Evolutionary conservation across 2,113 vertebrate genomes (phyloP), one percentile per base, ranked within the genome.

Genomic region (Nanorana parkeri): DNA sequence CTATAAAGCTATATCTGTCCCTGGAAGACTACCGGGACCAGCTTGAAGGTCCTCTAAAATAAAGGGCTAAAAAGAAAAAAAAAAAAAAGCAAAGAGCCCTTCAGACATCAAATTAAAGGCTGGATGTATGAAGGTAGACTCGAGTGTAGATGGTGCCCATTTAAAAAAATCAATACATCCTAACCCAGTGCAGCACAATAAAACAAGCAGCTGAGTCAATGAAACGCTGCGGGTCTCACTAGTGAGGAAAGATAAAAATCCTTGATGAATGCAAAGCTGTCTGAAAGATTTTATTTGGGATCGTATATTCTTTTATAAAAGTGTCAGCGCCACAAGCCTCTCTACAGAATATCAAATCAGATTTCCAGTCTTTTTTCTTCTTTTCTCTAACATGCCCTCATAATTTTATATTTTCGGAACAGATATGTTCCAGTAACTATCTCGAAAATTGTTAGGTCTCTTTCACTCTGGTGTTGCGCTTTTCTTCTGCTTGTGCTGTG

Each of bases 151-250:
- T 47, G 41, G 41, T 32, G 54, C 52, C 69, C 69, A 56, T 73
- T 73, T 55, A 56, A 73, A 56, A 73, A 73, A 73, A 56, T 73
- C 69, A 73, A 73, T 73, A 73, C 52, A 56, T 20, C 69, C 11
- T 56, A 19, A 73, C 69, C 29, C 54, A 72, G 54, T 73, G 20
- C 69, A 73, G 51, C 17, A 55, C 51, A 29, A 52, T 24, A 52
- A 10, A 73, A 52, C 17, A 73, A 56, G 29, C 51, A 56, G 51
- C 51, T 28, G 69, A 56, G 69, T 73, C 51, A 55, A 73, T 73
- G 52, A 73, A 72, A 72, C n/a, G 3, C 52, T 72, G 7, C 26
- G 52, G 26, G 52, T 24, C 23, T 72, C 47, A 55, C 15, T 8
- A 55, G 54, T 19, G 16, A 71, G 21, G 32, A 41, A 26, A 71